Base-by-base conservation (phyloP, 2,113 vertebrate genomes). In the Zapornia atra region DNA sequence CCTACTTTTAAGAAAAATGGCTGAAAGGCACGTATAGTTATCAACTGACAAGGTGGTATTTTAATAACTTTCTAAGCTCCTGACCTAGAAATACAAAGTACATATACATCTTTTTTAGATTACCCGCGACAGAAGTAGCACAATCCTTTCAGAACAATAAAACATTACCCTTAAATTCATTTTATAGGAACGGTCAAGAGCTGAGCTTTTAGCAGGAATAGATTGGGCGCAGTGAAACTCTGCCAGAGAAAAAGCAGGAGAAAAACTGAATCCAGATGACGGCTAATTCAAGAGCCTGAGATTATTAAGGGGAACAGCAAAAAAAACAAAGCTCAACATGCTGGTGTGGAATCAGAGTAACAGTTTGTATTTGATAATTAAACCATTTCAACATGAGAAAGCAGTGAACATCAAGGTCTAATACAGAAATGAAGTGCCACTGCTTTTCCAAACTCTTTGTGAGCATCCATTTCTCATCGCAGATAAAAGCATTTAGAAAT, bases 21-120 rank as follows among this genome's bases (percentile, higher is more conserved):
- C 66, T 88, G 69, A 94, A 96, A 96, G 82, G 93, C 87, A 89
- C 3, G 56, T 51, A 85, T 24, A 94, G 82, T 61, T 83, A 93
- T 66, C 85, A 94, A 89, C 1, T 36, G 86, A 94, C 82, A 90
- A 81, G 91, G 95, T 86, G 89, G 7, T 96, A 85, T 88, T 94
- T 96, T 91, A 95, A 86, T 92, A 88, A 46, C 51, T 73, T 66
- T 15, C 72, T 15, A 48, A 66, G 85, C 88, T 93, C 33, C 85
- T 96, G 95, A 92, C 94, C 92, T 83, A 96, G 90, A 97, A 96
- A 88, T 53, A 51, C 12, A 51, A 90, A 40, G 31, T 68, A 56
- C 79, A 53, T 34, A 88, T 72, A 88, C 29, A 86, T 61, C 71
- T 44, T 48, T 61, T 82, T 28, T 33, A 59, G 46, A 72, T 72